These are phyloP conservation scores for Lethenteron camtschaticum DNA, from an alignment of 2,113 vertebrate genomes.

Conservation along the genomic window DNA sequence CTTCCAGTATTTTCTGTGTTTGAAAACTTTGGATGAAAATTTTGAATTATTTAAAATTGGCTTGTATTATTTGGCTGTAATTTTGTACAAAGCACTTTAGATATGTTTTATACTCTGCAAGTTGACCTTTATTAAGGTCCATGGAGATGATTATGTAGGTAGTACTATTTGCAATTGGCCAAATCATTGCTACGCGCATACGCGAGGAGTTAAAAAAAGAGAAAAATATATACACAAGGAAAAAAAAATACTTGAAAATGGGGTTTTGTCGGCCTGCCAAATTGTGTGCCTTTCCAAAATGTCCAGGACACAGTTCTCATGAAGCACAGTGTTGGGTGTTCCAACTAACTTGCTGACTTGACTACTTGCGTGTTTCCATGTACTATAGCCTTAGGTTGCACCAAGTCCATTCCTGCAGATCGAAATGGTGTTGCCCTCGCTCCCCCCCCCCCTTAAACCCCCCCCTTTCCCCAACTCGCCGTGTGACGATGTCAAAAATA, in stretches of 20 bases:
- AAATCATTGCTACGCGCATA: background rate
- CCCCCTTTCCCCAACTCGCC: no score
- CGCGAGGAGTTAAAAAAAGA: background rate
- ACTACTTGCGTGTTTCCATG: no score
- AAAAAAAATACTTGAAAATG: constrained; percentile 4
- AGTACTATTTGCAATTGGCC: constrained; percentile 1
- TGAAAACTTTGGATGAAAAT: constrained; percentile 1
- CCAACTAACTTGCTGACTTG: background rate
- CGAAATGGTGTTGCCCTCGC: no score
- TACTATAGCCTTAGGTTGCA: no score
- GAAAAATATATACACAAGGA: background rate
- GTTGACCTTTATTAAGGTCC: background rate
- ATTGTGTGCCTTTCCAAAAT: constrained; percentile 3
- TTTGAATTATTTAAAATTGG: constrained; percentile 1
- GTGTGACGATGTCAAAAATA: no score
- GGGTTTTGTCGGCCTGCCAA: constrained; percentile 1
- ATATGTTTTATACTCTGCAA: constrained; percentile 4
- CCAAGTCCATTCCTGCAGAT: no score
- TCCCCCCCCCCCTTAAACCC: no score
- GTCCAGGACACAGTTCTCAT: constrained; percentile 1
- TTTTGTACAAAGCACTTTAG: background rate
- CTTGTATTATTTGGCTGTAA: constrained; percentile 3
- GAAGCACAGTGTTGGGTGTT: constrained; percentile 6
- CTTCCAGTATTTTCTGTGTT: constrained; percentile 4
- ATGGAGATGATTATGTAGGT: background rate